Evolutionary conservation across 2,113 vertebrate genomes (phyloP).

Genomic region (Thomomys bottae): DNA sequence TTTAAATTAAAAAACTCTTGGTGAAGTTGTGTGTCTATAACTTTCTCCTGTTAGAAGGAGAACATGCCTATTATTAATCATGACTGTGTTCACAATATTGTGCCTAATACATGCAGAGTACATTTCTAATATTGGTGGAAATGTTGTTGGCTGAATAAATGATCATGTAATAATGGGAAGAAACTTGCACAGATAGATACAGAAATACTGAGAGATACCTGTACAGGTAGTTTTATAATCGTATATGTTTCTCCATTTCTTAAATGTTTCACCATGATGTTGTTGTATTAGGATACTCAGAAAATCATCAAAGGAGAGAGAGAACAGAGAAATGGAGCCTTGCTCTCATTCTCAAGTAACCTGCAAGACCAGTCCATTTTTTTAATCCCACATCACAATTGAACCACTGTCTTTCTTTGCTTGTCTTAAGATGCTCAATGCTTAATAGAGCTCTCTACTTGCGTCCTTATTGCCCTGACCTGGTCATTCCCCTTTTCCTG

Average conservation of each 20-base stretch:
- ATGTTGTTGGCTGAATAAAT: not conserved
- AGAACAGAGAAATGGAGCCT: too few species aligned
- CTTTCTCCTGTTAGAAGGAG: constrained; percentile 25
- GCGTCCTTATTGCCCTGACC: not conserved
- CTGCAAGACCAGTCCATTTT: not conserved
- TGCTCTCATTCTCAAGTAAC: too few species aligned
- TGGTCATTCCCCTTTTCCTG: not conserved
- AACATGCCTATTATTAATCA: not conserved
- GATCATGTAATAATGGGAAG: not conserved
- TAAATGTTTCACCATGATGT: not conserved
- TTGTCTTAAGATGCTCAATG: not conserved
- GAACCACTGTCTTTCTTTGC: not conserved
- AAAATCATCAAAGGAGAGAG: not conserved
- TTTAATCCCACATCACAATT: too few species aligned
- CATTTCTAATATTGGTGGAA: constrained; percentile 1
- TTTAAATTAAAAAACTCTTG: constrained; percentile 9
- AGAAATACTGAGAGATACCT: constrained; percentile 9
- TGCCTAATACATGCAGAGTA: not conserved
- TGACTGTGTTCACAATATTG: not conserved
- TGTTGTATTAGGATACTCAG: not conserved
- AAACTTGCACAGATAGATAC: not conserved
- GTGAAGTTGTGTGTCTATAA: not conserved
- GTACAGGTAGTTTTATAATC: not conserved
- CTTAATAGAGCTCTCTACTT: not conserved
- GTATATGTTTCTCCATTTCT: not conserved